Evolutionary conservation across 2,797 vertebrate genomes (phyloP), one percentile per base, ranked within the genome.

Genomic region (Orestias chungarensis): DNA sequence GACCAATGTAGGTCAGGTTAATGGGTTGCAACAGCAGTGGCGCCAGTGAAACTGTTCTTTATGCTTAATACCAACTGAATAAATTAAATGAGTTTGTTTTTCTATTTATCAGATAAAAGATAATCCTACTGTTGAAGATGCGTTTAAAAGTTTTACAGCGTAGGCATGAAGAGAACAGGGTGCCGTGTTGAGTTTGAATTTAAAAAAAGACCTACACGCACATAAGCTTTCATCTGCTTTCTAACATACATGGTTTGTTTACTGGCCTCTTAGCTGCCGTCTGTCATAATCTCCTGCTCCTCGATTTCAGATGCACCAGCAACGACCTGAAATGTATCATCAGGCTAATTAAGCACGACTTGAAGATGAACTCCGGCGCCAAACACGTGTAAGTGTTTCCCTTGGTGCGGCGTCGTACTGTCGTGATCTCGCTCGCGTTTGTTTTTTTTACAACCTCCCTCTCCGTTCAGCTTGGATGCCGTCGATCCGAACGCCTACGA

Each of bases 281-380:
- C 6, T 20, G 3, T 64, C 11, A 64, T 49, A 4, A 72, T 38
- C 18, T 46, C 14, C 8, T 27, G 18, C 82, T 57, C 12, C 0
- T 71, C 68, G 27, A 18, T 82, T 1, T 18, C 82, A 99, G 98
- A 89, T 99, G 97, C 82, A 99, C 98, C 0, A 94, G 95, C 66
- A 99, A 99, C 0, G 98, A 99, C 93, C 93, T 99, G 66, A 99
- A 99, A 83, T 98, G 98, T 82, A 95, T 98, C 90, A 93, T 99
- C 75, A 93, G 98, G 62, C 93, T 99, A 1, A 96, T 99, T 65
- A 99, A 99, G 75, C 98, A 99, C 0, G 98, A 99, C 87, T 84
- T 99, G 91, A 99, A 99, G 92, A 99, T 99, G 95, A 99, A 97
- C 47, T 91, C 98, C 0, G 98, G 98, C 54, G 98, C 98, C 0